A percentile compares a stretch with the other conserved stretches of the same genome.
These are phyloP conservation scores for Odontamblyopus rebecca DNA, from an alignment of 2,797 vertebrate genomes.

Conservation along the genomic window DNA sequence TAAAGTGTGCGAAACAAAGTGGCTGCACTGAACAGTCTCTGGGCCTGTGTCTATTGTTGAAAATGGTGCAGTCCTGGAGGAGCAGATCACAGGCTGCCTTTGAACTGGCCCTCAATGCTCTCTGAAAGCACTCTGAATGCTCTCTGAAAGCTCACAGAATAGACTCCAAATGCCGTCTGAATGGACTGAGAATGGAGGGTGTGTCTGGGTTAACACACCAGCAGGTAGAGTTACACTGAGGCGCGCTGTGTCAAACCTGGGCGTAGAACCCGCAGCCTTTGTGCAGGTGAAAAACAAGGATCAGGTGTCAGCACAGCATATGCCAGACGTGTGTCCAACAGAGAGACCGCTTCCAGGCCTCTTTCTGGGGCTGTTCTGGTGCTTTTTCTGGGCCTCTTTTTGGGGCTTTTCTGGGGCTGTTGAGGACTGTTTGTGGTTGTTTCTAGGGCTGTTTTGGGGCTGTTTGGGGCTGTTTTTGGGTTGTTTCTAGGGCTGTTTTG, in stretches of 20 bases:
- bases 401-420: too few species aligned
- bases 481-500: too few species aligned
- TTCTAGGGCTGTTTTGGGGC: too few species aligned
- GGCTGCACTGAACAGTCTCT: not conserved
- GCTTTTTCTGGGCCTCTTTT: too few species aligned
- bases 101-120: not conserved
- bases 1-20: too few species aligned
- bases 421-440: too few species aligned
- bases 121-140: not conserved
- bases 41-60: not conserved
- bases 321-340: constrained; percentile 72
- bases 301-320: constrained; percentile 77
- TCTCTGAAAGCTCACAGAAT: not conserved
- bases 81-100: not conserved
- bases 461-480: too few species aligned
- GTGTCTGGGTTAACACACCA: constrained; percentile 21
- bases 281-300: constrained; percentile 71
- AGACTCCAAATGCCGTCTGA: not conserved
- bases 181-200: constrained; percentile 26
- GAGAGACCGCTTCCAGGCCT: constrained; percentile 41
- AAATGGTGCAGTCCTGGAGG: not conserved
- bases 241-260: constrained; percentile 42
- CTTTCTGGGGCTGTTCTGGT: not conserved
- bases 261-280: constrained; percentile 51
- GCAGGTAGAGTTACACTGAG: constrained; percentile 13